Percentiles rank a stretch among this genome's conserved stretches.
Evolutionary conservation across 2,797 vertebrate genomes (phyloP).

Genomic region (Rhabdomys pumilio): DNA sequence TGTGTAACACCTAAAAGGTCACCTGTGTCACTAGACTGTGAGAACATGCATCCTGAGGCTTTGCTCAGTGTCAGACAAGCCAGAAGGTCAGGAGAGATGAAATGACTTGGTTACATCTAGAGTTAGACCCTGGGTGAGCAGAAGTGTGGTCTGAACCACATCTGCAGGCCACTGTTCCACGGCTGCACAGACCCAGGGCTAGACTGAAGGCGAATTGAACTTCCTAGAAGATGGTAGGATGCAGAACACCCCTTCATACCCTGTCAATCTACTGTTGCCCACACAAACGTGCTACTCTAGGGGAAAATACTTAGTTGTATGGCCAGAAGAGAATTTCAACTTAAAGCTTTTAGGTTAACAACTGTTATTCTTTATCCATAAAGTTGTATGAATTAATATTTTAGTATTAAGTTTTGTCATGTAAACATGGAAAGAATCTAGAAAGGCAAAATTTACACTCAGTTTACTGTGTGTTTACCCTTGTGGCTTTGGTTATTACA

Average conservation of each 20-base stretch:
- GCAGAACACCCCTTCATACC: not conserved
- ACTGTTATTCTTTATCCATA: not conserved
- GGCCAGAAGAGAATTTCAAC: slow-evolving; percentile 40
- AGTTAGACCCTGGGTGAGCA: not conserved
- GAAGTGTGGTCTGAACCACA: not conserved
- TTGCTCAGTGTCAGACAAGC: not conserved
- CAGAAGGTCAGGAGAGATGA: not conserved
- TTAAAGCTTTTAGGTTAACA: not conserved
- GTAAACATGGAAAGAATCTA: slow-evolving; percentile 48
- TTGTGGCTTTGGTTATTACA: slow-evolving; percentile 32
- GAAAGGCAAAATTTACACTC: slow-evolving; percentile 59
- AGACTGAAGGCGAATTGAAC: not conserved
- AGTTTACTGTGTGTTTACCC: slow-evolving; percentile 62
- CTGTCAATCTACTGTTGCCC: not conserved
- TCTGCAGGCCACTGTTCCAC: not conserved
- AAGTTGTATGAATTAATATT: slow-evolving; percentile 13
- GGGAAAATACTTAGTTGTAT: not conserved
- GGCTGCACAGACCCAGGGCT: not conserved
- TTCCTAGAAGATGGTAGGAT: not conserved
- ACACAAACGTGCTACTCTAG: not conserved
- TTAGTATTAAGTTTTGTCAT: slow-evolving; percentile 25
- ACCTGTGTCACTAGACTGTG: not conserved
- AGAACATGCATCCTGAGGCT: not conserved
- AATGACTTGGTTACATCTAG: not conserved
- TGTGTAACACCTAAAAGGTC: not conserved